phyloP scores from a whole-genome alignment of 2,888 invertebrate genomes.

The Eupithecia exiguata region DNA sequence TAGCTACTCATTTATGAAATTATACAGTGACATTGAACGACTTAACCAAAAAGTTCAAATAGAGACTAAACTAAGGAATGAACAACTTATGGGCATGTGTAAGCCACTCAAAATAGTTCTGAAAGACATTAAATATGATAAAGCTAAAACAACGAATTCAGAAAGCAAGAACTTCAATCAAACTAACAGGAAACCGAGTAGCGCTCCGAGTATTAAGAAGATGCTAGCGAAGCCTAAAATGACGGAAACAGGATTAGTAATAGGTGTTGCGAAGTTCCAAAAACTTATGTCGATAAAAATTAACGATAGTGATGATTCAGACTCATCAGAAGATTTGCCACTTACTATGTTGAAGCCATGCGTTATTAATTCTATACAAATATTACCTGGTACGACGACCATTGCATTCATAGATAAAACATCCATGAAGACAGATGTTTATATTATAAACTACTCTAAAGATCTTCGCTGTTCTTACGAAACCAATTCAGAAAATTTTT shows the following conservation, averaged over 20 bases:
- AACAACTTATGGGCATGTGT: conserved; percentile 27
- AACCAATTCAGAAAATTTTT: conserved; percentile 17
- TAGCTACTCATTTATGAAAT: conserved; percentile 23
- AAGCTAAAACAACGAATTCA: not conserved
- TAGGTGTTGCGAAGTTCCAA: not conserved
- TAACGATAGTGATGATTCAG: not conserved
- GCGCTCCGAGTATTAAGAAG: not conserved
- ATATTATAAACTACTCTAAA: conserved; percentile 14
- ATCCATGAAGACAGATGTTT: conserved; percentile 25
- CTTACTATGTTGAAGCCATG: not conserved
- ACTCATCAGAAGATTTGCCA: not conserved
- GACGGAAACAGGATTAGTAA: not conserved
- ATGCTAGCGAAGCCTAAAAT: not conserved
- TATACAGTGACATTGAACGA: conserved; percentile 20
- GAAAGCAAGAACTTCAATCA: not conserved
- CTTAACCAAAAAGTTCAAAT: conserved; percentile 29
- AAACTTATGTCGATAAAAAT: not conserved
- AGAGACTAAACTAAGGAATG: conserved; percentile 16
- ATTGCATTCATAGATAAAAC: conserved; percentile 22
- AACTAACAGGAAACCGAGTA: not conserved
- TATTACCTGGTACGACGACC: not conserved
- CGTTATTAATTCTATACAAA: not conserved
- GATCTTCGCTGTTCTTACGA: conserved; percentile 31
- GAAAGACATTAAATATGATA: conserved; percentile 22
- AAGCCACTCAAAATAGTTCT: conserved; percentile 33